phyloP scores from a whole-genome alignment of 2,888 invertebrate genomes.

The Volucella bombylans region DNA sequence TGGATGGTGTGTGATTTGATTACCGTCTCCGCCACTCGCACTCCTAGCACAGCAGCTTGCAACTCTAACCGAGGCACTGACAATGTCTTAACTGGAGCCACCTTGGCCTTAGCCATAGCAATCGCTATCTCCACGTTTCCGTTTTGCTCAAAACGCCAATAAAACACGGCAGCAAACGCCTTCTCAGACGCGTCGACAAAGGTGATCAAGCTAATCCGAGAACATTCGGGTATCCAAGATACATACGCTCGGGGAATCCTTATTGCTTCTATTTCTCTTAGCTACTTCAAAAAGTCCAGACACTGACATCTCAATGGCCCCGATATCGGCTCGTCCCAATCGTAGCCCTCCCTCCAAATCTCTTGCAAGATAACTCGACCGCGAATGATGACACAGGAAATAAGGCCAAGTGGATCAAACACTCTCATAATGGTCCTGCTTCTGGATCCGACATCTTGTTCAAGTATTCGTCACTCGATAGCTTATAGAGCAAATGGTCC shows the following conservation, averaged over 20 bases:
- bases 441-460: background rate
- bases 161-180: conserved; percentile 37
- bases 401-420: conserved; percentile 27
- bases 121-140: conserved; percentile 9
- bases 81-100: conserved; percentile 34
- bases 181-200: conserved; percentile 50
- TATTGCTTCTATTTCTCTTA: conserved; percentile 6
- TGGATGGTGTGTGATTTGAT: conserved; percentile 31
- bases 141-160: conserved; percentile 27
- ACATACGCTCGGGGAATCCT: conserved; percentile 11
- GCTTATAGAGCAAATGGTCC: conserved; percentile 12
- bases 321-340: conserved; percentile 19
- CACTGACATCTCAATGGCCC: background rate
- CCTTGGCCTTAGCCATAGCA: conserved; percentile 27
- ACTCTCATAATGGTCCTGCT: conserved; percentile 29
- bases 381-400: conserved; percentile 17
- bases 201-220: conserved; percentile 12
- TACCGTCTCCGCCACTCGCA: conserved; percentile 24
- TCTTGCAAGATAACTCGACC: conserved; percentile 39
- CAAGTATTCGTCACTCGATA: conserved; percentile 4
- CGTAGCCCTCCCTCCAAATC: conserved; percentile 18
- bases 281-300: background rate
- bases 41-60: conserved; percentile 31
- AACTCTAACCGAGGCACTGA: conserved; percentile 28
- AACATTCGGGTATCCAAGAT: background rate